Evolutionary conservation across 2,888 invertebrate genomes (phyloP), one percentile per base, ranked within the genome.

Genomic region (Chrysolina oricalcia): DNA sequence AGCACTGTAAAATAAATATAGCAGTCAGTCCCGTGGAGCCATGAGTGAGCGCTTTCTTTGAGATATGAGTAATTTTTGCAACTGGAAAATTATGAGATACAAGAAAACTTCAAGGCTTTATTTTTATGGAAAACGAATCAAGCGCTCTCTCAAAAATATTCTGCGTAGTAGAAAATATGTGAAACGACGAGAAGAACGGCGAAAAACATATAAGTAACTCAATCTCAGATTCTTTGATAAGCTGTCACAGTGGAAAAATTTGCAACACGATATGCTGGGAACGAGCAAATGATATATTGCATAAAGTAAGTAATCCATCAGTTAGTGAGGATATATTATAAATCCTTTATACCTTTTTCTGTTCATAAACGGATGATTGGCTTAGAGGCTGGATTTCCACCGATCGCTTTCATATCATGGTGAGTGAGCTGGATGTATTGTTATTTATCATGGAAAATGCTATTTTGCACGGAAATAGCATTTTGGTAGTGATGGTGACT

Each of bases 241-340:
- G 59, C 59, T 59, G 23, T 59, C 59, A 59, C 35, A 11, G 10
- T 11, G 56, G 13, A 59, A 59, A 59, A 59, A 59, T n/a, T 15
- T 10, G 59, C n/a, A 23, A 59, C 59, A 27, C 59, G 59, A 59
- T 59, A 59, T 13, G 59, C 59, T 59, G 59, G 35, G 59, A 59
- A 59, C 23, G n/a, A 59, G 35, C 59, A 35, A 35, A 59, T 35
- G 21, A 59, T 59, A 23, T 27, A 13, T 1, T 15, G 59, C 8
- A 59, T 59, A n/a, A 53, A 53, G 53, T 11, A 53, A 53, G 53
- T 11, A 27, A 59, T 59, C n/a, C n/a, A 59, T 59, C 59, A 59
- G n/a, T 35, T 23, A 35, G 27, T 15, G 27, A 23, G 59, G 23
- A 27, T 15, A 27, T 59, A 23, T 59, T 59, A 59, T n/a, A 15